A percentile compares a stretch with the other conserved stretches of the same genome.
Evolutionary conservation across 2,113 vertebrate genomes (phyloP).

Genomic region (Ellobius talpinus): DNA sequence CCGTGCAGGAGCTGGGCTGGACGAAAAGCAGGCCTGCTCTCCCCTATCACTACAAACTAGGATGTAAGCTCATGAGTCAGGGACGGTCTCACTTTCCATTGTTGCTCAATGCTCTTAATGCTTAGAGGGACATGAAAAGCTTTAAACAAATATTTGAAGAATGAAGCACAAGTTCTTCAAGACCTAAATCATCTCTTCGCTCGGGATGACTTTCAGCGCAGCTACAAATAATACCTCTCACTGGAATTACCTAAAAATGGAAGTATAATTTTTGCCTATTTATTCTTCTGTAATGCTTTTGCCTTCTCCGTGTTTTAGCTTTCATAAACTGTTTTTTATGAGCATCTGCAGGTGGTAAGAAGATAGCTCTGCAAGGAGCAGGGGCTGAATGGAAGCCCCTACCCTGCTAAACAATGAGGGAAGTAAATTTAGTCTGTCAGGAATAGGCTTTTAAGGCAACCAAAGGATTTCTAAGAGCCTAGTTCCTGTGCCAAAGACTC

Average conservation of each 20-base stretch:
- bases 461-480: conserved; percentile 54
- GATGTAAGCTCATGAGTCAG: background rate
- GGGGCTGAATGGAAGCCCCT: conserved; percentile 42
- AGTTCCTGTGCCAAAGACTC: conserved; percentile 25
- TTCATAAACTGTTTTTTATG: conserved; percentile 31
- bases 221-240: conserved; percentile 22
- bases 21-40: too few relatives aligned
- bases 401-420: conserved; percentile 27
- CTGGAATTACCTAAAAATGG: conserved; percentile 39
- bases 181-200: background rate
- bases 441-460: conserved; percentile 69
- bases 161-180: conserved; percentile 24
- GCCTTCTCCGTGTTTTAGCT: conserved; percentile 41
- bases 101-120: background rate
- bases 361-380: conserved; percentile 35
- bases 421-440: conserved; percentile 61
- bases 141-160: background rate
- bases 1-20: too few relatives aligned
- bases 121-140: background rate
- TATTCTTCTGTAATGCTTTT: conserved; percentile 35
- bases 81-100: background rate
- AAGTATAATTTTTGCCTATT: conserved; percentile 41
- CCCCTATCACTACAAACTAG: too few relatives aligned
- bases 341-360: conserved; percentile 30
- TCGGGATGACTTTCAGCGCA: background rate